phyloP scores from a whole-genome alignment of 2,888 invertebrate genomes.

The Synanthedon formicaeformis region DNA sequence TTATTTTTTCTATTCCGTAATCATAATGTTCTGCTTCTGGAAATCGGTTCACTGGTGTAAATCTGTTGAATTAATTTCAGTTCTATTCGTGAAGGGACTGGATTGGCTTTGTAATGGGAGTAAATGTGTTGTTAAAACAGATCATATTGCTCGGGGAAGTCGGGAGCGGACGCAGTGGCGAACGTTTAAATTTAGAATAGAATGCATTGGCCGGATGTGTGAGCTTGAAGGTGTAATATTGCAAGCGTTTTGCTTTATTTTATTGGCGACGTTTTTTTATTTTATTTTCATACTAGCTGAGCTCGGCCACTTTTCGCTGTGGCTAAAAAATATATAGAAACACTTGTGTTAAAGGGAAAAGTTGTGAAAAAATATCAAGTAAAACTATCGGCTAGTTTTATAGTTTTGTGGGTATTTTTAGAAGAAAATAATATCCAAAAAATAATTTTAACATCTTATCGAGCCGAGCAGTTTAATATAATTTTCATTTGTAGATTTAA shows the following conservation, averaged over 20 bases:
- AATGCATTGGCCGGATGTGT: constrained; percentile 35
- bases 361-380: too few species aligned
- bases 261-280: constrained; percentile 6
- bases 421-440: too few species aligned
- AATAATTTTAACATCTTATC: too few species aligned
- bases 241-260: constrained; percentile 17
- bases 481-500: too few species aligned
- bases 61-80: too few species aligned
- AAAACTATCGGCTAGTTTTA: too few species aligned
- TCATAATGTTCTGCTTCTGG: constrained; percentile 33
- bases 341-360: too few species aligned
- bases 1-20: constrained; percentile 28
- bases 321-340: too few species aligned
- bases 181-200: constrained; percentile 35
- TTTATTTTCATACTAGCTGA: not conserved
- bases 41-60: constrained; percentile 7
- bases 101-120: constrained; percentile 11
- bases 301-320: too few species aligned
- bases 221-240: constrained; percentile 41
- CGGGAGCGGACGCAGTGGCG: constrained; percentile 28
- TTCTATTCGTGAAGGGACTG: constrained; percentile 4
- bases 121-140: constrained; percentile 26
- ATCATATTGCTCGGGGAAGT: constrained; percentile 20
- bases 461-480: too few species aligned
- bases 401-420: too few species aligned